Base-by-base conservation (phyloP, 23 tunicate genomes). In the Corella eumyota region DNA sequence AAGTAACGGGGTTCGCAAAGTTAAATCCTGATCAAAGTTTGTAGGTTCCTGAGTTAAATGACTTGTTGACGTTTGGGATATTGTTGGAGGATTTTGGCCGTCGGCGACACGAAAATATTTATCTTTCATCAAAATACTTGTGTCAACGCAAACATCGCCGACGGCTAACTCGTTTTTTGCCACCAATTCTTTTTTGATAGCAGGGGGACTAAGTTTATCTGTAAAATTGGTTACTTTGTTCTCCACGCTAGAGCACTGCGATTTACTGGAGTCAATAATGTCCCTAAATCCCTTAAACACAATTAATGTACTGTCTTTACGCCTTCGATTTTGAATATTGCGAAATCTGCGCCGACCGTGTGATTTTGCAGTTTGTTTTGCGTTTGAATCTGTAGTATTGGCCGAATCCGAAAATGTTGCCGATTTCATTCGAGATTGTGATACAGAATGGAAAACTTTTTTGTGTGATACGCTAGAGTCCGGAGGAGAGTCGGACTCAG, bases 101-200 rank as follows among this genome's bases (percentile, higher is more conserved):
- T 64, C 81, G 81, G 58, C 64, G 81, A 70, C 35, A 2, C 34
- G n/a, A 23, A 35, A 34, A 23, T 69, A 37, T 25, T 21, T 25
- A 56, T 58, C 46, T n/a, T n/a, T n/a, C n/a, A n/a, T n/a, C 31
- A 36, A 33, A 34, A 32, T 26, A 1, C 7, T 15, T 4, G 21
- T 53, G 33, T 45, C 74, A 48, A 49, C 83, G 74, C 35, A 63
- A 62, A 68, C 50, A 77, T 73, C 83, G 73, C 68, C 83, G 83
- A 62, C 83, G 83, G 83, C 83, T 30, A 13, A n/a, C 68, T 55
- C 83, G 83, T 77, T 77, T 77, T 77, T 77, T 77, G 83, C 47
- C 74, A 26, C 24, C 28, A 23, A 1, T n/a, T n/a, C n/a, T n/a
- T n/a, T n/a, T n/a, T n/a, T n/a, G n/a, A n/a, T n/a, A n/a, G n/a